Evolutionary conservation across 2,888 invertebrate genomes (phyloP).

Genomic region (Idaea aversata): DNA sequence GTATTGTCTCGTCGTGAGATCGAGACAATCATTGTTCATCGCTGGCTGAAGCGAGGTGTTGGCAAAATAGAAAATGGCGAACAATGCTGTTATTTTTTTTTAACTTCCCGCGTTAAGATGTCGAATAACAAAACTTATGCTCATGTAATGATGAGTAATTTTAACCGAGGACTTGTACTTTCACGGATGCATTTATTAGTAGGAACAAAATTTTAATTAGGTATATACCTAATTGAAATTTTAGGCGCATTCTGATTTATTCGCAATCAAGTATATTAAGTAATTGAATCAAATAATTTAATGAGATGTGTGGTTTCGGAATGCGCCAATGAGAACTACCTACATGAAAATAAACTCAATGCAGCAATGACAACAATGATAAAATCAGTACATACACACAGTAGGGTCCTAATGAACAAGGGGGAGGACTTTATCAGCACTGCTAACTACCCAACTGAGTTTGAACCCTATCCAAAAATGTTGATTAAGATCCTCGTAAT

Average conservation of each 20-base stretch:
- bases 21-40: constrained; percentile 67
- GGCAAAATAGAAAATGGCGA: constrained; percentile 72
- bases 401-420: too few relatives aligned
- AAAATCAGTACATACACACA: too few relatives aligned
- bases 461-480: constrained; percentile 27
- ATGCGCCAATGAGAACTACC: too few relatives aligned
- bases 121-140: constrained; percentile 22
- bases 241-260: too few relatives aligned
- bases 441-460: background rate
- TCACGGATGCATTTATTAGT: constrained; percentile 27
- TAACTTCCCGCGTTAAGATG: constrained; percentile 51
- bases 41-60: constrained; percentile 44
- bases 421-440: background rate
- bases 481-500: constrained; percentile 17
- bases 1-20: constrained; percentile 74
- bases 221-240: too few relatives aligned
- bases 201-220: constrained; percentile 6
- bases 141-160: constrained; percentile 24
- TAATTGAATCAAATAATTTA: too few relatives aligned
- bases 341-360: too few relatives aligned
- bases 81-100: constrained; percentile 62
- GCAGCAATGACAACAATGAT: too few relatives aligned
- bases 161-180: constrained; percentile 27
- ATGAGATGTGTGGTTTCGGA: too few relatives aligned
- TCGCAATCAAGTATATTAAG: too few relatives aligned